phyloP scores from a whole-genome alignment of 2,797 vertebrate genomes.

The Muscicapa comitata region DNA sequence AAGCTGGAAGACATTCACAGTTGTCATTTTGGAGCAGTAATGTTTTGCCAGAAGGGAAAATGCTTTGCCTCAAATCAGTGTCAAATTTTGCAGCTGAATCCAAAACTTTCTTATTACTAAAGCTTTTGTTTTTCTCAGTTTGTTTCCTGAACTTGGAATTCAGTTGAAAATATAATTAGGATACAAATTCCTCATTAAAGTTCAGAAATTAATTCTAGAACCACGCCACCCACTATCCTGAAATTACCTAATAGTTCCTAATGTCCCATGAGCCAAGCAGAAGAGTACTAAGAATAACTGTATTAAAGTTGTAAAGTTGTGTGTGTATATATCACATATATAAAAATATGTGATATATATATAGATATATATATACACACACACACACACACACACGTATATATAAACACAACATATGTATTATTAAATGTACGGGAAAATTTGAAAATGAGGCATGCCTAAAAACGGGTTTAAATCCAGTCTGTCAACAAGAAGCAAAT shows the following conservation, averaged over 20 bases:
- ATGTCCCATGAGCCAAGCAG: background rate
- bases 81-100: background rate
- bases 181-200: background rate
- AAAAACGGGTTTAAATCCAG: background rate
- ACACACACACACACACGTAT: background rate
- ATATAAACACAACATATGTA: background rate
- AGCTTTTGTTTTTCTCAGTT: background rate
- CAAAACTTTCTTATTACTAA: background rate
- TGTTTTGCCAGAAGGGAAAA: slow-evolving; percentile 28
- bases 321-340: background rate
- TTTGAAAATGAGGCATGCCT: background rate
- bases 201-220: background rate
- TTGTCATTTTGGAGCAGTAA: background rate
- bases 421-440: background rate
- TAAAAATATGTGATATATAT: too few species aligned
- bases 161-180: background rate
- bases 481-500: background rate
- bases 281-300: background rate
- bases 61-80: background rate
- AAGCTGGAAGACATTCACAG: background rate
- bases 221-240: accelerated
- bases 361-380: too few species aligned
- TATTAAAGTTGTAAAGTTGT: background rate
- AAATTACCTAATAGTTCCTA: background rate
- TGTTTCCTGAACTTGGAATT: background rate